Base-by-base conservation (phyloP, 2,888 invertebrate species). In the Troides helena region DNA sequence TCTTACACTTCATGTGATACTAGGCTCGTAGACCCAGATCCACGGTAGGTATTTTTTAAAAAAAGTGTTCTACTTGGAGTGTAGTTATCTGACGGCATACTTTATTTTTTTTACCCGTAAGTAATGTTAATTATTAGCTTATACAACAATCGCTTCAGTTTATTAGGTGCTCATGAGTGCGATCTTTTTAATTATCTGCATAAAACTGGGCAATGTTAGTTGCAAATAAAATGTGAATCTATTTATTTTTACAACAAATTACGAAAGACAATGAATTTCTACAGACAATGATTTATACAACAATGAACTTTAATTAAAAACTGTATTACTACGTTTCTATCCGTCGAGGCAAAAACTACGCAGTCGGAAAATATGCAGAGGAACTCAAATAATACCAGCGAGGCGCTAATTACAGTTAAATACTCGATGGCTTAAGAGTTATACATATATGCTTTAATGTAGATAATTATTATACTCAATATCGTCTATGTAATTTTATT, bases 281-380 rank as follows among this genome's bases (percentile, higher is more conserved):
- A n/a, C 60, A 50, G 50, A 60, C 66, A 23, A 50, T 18, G 46
- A 59, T 60, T 66, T 50, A 66, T 66, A 18, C 36, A 30, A 36
- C 66, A 66, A 66, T 66, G 66, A 46, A 30, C 14, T 21, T 60
- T 66, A 66, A 66, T 66, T 66, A 66, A 66, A 66, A 60, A 50
- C 30, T 66, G n/a, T 65, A 66, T 60, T 50, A 60, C 60, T 25
- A 18, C 60, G 59, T 66, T 25, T 60, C 60, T 66, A 60, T 66
- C 60, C 60, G 30, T n/a, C 59, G 21, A 56, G 56, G n/a, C 21
- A 65, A 65, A 65, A 66, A 66, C 50, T 66, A 66, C 60, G 50
- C 50, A 50, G 66, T 36, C 50, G 66, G 66, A 60, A 65, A 66
- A 66, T 66, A 60, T 66, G 50, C 66, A 60, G 66, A 18, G 58